Percentiles rank a stretch among this genome's conserved stretches.
phyloP scores from a whole-genome alignment of 2,888 invertebrate species.

The Mesochorus sp. region DNA sequence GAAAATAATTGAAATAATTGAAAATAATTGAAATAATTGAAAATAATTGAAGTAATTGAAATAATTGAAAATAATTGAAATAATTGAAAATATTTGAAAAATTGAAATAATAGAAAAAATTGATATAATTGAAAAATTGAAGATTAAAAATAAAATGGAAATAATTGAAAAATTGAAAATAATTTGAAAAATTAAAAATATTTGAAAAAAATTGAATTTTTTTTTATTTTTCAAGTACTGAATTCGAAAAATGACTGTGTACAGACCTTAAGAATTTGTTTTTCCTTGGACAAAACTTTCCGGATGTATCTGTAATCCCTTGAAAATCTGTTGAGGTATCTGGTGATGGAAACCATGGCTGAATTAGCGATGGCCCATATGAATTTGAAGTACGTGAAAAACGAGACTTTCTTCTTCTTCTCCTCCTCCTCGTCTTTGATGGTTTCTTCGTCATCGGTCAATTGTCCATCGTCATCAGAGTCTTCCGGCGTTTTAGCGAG shows the following conservation, averaged over 20 bases:
- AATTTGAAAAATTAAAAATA: too few species aligned
- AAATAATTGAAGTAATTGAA: too few species aligned
- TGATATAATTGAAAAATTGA: too few species aligned
- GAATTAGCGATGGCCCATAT: constrained; percentile 89
- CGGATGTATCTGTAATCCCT: constrained; percentile 97
- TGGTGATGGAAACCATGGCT: constrained; percentile 91
- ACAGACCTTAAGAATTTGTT: constrained; percentile 91
- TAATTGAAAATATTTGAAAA: too few species aligned
- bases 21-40: too few species aligned
- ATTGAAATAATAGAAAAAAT: too few species aligned
- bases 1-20: too few species aligned
- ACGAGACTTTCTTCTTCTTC: constrained; percentile 83
- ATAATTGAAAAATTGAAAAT: too few species aligned
- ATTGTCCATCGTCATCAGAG: constrained; percentile 60
- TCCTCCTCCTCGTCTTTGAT: constrained; percentile 60
- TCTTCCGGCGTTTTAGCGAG: constrained; percentile 66
- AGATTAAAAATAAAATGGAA: too few species aligned
- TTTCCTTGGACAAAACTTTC: constrained; percentile 93
- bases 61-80: too few species aligned
- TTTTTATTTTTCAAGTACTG: not conserved
- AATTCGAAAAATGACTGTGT: too few species aligned
- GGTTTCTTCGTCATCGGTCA: constrained; percentile 71
- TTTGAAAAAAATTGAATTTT: not conserved
- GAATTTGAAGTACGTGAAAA: constrained; percentile 84
- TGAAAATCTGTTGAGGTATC: constrained; percentile 93